Percentiles rank a stretch among this genome's conserved stretches.
phyloP scores from a whole-genome alignment of 2,888 invertebrate species.

The Spilosoma lubricipeda region DNA sequence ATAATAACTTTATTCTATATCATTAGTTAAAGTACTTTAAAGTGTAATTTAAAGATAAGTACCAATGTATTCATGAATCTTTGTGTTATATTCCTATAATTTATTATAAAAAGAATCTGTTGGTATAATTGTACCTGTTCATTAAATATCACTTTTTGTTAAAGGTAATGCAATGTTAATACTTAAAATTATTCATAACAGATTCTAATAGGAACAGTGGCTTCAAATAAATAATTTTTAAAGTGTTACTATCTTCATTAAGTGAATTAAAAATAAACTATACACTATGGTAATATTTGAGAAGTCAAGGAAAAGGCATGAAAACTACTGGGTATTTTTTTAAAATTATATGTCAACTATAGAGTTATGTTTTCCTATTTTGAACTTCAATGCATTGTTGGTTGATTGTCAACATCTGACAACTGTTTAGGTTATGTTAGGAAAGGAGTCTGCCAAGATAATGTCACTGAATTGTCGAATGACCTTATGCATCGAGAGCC shows the following conservation, averaged over 20 bases:
- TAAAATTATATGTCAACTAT: not conserved
- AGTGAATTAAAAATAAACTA: not conserved
- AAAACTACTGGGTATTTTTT: not conserved
- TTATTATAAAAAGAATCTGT: not conserved
- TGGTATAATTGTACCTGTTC: not conserved
- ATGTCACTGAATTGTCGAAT: slow-evolving; percentile 28
- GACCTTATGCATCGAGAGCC: slow-evolving; percentile 20
- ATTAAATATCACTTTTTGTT: not conserved
- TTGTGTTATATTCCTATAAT: not conserved
- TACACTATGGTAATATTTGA: not conserved
- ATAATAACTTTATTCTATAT: not conserved
- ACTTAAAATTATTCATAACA: not conserved
- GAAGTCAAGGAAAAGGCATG: not conserved
- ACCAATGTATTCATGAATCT: not conserved
- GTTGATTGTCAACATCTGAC: slow-evolving; percentile 25
- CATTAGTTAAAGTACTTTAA: not conserved
- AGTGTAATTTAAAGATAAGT: not conserved
- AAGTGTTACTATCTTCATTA: slow-evolving; percentile 10
- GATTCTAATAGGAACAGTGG: slow-evolving; percentile 9
- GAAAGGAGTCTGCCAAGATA: slow-evolving; percentile 18
- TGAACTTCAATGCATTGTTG: slow-evolving; percentile 10
- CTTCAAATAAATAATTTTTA: slow-evolving; percentile 3
- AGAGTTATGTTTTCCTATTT: slow-evolving; percentile 10
- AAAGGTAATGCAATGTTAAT: not conserved
- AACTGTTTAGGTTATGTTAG: slow-evolving; percentile 41